Evolutionary conservation across 2,113 vertebrate species (phyloP).

Genomic region (Cyprinodon brontotheroides): DNA sequence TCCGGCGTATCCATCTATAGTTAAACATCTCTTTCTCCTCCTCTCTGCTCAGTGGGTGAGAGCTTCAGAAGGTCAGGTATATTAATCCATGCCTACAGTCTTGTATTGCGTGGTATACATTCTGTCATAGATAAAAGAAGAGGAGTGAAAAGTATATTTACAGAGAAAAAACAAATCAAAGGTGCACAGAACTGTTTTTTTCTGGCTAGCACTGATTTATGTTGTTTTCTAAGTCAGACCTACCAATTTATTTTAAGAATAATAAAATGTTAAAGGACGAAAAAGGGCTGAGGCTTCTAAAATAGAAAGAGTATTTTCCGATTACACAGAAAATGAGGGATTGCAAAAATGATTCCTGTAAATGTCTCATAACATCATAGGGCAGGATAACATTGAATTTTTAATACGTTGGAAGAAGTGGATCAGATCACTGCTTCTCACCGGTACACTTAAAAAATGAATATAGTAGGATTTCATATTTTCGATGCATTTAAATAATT

Average conservation of each 20-base stretch:
- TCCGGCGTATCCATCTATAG: slow-evolving; percentile 33
- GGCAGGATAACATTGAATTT: too few species aligned
- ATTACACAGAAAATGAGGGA: neutral
- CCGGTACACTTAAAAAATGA: neutral
- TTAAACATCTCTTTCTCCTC: slow-evolving; percentile 37
- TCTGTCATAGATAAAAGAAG: slow-evolving; percentile 12
- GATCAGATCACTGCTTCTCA: neutral
- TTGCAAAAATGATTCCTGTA: neutral
- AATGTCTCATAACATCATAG: neutral
- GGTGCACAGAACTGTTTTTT: neutral
- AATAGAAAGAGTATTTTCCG: neutral
- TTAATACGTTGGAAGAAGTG: neutral
- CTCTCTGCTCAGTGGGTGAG: slow-evolving; percentile 8
- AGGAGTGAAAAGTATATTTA: neutral
- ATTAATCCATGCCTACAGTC: slow-evolving; percentile 41
- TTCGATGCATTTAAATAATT: too few species aligned
- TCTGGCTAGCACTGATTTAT: neutral
- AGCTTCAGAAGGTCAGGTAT: slow-evolving; percentile 51
- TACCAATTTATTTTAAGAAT: neutral
- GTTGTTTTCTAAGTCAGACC: neutral
- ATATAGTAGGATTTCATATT: neutral
- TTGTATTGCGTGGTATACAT: slow-evolving; percentile 32
- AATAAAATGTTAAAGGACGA: neutral
- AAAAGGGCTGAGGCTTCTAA: neutral
- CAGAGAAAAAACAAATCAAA: neutral